phyloP scores from a whole-genome alignment of 2,888 invertebrate genomes.

The Acanthosepion esculentum region DNA sequence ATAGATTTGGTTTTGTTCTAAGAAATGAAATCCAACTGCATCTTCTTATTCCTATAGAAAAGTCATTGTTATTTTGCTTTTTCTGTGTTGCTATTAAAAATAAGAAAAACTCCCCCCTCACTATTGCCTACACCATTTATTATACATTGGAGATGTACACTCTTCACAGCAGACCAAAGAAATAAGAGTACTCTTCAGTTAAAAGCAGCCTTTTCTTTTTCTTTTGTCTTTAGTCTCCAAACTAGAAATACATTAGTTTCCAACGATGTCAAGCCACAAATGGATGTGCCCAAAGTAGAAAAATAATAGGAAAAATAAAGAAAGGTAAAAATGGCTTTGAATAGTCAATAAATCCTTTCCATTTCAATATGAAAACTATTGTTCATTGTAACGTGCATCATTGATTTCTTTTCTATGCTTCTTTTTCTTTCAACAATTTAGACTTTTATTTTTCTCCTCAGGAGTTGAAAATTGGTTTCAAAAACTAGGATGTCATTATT shows the following conservation, averaged over 20 bases:
- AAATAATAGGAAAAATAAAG: neutral
- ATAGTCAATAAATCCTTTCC: neutral
- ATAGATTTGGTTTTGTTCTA: too few relatives aligned
- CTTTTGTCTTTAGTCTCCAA: neutral
- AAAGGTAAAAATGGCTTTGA: neutral
- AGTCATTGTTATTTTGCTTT: too few relatives aligned
- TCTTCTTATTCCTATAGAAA: too few relatives aligned
- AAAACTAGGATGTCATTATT: neutral
- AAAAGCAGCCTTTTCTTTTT: too few relatives aligned
- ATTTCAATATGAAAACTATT: neutral
- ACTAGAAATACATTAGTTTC: neutral
- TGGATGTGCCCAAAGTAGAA: neutral
- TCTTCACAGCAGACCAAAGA: too few relatives aligned
- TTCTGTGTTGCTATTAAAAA: too few relatives aligned
- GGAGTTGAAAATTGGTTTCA: neutral
- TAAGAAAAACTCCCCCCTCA: too few relatives aligned
- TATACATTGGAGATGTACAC: too few relatives aligned
- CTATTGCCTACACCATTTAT: too few relatives aligned
- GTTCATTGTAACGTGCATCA: neutral
- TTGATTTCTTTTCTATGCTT: neutral
- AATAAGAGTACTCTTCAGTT: too few relatives aligned
- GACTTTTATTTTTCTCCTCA: neutral
- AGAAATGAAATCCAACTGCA: too few relatives aligned
- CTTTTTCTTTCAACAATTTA: neutral
- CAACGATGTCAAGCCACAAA: neutral